Percentiles rank a stretch among this genome's conserved stretches.
These are phyloP conservation scores for Thereva unica DNA, from an alignment of 2,888 invertebrate species.

Conservation along the genomic window DNA sequence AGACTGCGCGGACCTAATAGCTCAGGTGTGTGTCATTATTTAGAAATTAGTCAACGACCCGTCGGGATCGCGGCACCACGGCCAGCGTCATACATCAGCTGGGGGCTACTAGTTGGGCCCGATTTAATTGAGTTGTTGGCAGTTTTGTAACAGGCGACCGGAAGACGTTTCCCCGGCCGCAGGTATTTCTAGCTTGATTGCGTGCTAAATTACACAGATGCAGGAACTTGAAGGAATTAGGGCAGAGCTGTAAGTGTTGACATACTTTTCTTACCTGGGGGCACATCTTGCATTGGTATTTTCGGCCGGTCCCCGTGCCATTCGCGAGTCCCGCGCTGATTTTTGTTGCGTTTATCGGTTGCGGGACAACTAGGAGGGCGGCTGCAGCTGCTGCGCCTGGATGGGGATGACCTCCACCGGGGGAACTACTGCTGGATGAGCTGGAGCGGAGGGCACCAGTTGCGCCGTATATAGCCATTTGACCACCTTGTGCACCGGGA, in stretches of 20 bases:
- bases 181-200: conserved; percentile 1
- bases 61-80: background rate
- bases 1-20: conserved; percentile 2
- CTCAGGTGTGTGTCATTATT: conserved; percentile 14
- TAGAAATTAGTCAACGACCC: conserved; percentile 21
- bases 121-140: conserved; percentile 11
- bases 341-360: conserved; percentile 76
- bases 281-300: conserved; percentile 97
- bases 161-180: background rate
- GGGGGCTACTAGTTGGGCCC: background rate
- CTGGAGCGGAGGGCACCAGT: conserved; percentile 47
- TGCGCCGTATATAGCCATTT: conserved; percentile 44
- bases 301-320: conserved; percentile 62
- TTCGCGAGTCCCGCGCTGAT: conserved; percentile 59
- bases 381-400: conserved; percentile 63
- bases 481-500: conserved; percentile 53
- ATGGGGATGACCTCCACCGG: conserved; percentile 57
- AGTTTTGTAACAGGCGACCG: conserved; percentile 10
- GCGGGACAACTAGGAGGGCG: conserved; percentile 83
- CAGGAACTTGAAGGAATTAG: background rate
- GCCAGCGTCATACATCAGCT: too few species aligned
- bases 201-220: background rate
- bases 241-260: conserved; percentile 13
- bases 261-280: conserved; percentile 77
- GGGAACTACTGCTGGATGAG: conserved; percentile 49